Conservation (phyloP, 2,888 invertebrate genomes). For the Euzetes globulus region DNA sequence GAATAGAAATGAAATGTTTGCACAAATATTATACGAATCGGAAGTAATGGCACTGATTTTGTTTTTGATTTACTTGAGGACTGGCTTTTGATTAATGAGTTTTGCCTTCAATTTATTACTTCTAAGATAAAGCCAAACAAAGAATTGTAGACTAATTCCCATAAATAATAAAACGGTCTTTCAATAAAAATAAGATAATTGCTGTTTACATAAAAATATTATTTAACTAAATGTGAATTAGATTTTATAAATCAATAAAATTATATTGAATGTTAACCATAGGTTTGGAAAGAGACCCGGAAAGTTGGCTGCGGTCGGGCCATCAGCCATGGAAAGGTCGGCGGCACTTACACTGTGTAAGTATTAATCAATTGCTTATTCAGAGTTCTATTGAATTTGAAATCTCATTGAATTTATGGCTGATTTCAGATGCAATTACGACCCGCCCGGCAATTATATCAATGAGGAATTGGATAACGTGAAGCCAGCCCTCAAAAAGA, state of each 20-base stretch:
- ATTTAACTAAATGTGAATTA: neutral
- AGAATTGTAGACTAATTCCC: no score
- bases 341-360: slow-evolving; percentile 32
- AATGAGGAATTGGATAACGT: slow-evolving; percentile 31
- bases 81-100: no score
- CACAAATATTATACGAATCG: no score
- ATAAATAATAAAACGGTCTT: neutral
- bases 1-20: no score
- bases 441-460: slow-evolving; percentile 26
- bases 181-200: neutral
- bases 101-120: no score
- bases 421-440: neutral
- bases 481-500: slow-evolving; percentile 12
- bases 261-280: neutral
- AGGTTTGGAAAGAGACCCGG: slow-evolving; percentile 27
- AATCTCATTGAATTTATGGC: no score
- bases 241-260: neutral
- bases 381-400: neutral
- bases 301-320: slow-evolving; percentile 31
- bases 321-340: slow-evolving; percentile 24
- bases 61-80: no score
- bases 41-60: no score
- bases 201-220: no score
- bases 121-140: neutral
- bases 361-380: neutral